Percentiles rank a stretch among this genome's conserved stretches.
These are phyloP conservation scores for Callospermophilus lateralis DNA, from an alignment of 2,113 vertebrate genomes.

Conservation along the genomic window DNA sequence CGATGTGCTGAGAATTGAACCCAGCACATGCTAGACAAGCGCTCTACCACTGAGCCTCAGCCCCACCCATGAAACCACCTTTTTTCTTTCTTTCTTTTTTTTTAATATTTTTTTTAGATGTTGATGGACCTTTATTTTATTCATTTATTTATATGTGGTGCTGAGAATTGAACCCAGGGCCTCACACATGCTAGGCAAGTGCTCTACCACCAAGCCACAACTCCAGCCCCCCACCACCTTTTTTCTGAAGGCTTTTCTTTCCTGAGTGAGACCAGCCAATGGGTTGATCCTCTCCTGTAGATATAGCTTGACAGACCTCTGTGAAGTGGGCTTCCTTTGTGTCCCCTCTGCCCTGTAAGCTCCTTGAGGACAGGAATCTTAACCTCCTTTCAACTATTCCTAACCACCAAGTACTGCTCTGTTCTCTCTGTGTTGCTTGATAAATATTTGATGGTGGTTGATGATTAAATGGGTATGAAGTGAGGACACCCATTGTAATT, in stretches of 20 bases:
- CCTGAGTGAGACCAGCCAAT: not conserved
- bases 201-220: too few relatives aligned
- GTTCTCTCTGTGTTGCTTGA: slow-evolving; percentile 17
- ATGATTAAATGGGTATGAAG: slow-evolving; percentile 56
- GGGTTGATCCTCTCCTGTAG: not conserved
- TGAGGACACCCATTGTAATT: not conserved
- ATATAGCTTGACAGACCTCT: not conserved
- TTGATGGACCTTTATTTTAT: too few relatives aligned
- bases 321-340: not conserved
- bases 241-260: not conserved
- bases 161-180: too few relatives aligned
- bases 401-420: not conserved
- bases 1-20: too few relatives aligned
- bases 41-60: too few relatives aligned
- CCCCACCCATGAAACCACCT: too few relatives aligned
- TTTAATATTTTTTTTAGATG: too few relatives aligned
- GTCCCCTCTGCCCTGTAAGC: not conserved
- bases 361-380: slow-evolving; percentile 36
- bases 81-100: too few relatives aligned
- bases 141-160: too few relatives aligned
- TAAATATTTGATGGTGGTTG: slow-evolving; percentile 43
- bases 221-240: not conserved
- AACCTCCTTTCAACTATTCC: not conserved
- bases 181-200: too few relatives aligned
- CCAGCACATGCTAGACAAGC: too few relatives aligned